Conservation (phyloP, 2,888 invertebrate species). For the Tortrix viridana region DNA sequence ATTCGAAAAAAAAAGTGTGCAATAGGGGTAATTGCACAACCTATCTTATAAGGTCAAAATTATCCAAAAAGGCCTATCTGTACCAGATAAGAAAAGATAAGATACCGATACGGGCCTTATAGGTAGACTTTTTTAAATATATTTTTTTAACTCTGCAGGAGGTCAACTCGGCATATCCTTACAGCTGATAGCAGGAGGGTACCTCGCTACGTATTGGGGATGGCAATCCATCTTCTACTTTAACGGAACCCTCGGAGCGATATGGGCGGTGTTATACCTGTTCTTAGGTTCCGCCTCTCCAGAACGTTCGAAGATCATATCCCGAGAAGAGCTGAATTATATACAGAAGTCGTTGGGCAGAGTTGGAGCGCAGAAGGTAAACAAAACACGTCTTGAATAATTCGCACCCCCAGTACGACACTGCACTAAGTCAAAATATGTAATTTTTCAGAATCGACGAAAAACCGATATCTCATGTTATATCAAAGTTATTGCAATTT, state of each 20-base stretch:
- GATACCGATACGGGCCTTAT: no score
- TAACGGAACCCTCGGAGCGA: conserved; percentile 79
- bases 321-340: conserved; percentile 86
- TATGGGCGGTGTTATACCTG: conserved; percentile 83
- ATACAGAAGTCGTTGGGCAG: conserved; percentile 85
- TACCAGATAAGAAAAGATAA: no score
- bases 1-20: no score
- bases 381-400: conserved; percentile 67
- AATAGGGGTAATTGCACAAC: no score
- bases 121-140: no score
- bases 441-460: no score
- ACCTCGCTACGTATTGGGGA: conserved; percentile 86
- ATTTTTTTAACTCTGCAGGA: conserved; percentile 68
- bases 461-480: no score
- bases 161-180: conserved; percentile 91
- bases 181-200: conserved; percentile 89
- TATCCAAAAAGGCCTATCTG: no score
- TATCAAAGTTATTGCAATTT: no score
- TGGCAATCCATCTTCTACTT: conserved; percentile 90
- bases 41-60: no score
- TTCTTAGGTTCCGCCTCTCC: conserved; percentile 88
- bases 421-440: no score
- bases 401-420: no score
- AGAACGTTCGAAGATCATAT: conserved; percentile 83
- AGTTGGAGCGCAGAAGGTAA: conserved; percentile 68